Base-by-base conservation (phyloP, 2,797 vertebrate species). In the Simalia tracyae region DNA sequence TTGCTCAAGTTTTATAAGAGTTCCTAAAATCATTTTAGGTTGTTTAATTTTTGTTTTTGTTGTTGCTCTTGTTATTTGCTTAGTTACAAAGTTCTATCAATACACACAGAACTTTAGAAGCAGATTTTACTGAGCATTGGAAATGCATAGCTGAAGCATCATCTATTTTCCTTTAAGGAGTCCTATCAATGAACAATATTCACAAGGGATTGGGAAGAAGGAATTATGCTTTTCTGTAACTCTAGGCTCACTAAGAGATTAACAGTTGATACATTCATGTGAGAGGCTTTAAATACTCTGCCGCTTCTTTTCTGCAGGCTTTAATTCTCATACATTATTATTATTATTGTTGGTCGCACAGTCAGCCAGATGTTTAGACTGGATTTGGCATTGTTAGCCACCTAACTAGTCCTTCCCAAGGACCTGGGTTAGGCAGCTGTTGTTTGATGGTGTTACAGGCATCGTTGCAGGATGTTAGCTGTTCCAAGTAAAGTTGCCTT, bases 201-300 rank as follows among this genome's bases (percentile, higher is more conserved):
- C n/a, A 72, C 36, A 72, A 85, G 68, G 72, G 86, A 95, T 94
- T n/a, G 91, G 36, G 28, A 64, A 54, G 89, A 89, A 28, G 4
- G 86, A 93, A 90, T 93, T 81, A 28, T 87, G 84, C 14, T 72
- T 24, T 92, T 93, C 88, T 90, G 0, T 93, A 59, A 17, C 0
- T 26, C 24, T 10, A 9, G 0, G 0, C 85, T 68, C 81, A 1
- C 87, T 88, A 92, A 31, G 2, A 1, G 68, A 56, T 1, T 91
- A 92, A 4, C 61, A 92, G 56, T 36, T 92, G 89, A 84, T 86
- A 22, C 31, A 86, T 36, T 87, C 31, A 46, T 28, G n/a, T 63
- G 86, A 88, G 91, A 86, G 0, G 9, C 7, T 86, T 93, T 89
- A 93, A 94, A 72, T 72, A 36, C 5, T 68, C n/a, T 72, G 66